Conservation (phyloP, 2,888 invertebrate species). For the Tiliacea citrago region DNA sequence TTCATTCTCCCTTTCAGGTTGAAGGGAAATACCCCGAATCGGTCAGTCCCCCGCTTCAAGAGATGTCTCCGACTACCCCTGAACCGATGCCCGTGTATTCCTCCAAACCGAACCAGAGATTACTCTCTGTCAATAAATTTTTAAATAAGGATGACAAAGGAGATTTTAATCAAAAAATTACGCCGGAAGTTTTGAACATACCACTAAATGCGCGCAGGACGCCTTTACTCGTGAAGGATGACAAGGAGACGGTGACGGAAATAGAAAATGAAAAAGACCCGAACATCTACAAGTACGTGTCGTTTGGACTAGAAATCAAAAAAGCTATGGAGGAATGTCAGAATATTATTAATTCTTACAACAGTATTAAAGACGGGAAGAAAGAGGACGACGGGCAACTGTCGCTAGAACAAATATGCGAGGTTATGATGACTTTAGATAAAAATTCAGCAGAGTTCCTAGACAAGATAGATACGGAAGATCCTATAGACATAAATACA, state of each 20-base stretch:
- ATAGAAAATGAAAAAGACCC: slow-evolving; percentile 74
- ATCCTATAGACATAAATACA: slow-evolving; percentile 74
- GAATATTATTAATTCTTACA: slow-evolving; percentile 86
- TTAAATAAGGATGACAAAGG: slow-evolving; percentile 70
- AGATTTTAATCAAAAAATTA: slow-evolving; percentile 69
- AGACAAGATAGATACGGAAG: slow-evolving; percentile 80
- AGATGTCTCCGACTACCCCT: slow-evolving; percentile 83
- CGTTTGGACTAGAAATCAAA: slow-evolving; percentile 86
- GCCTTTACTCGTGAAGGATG: slow-evolving; percentile 72
- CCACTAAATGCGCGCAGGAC: slow-evolving; percentile 79
- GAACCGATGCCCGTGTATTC: slow-evolving; percentile 81
- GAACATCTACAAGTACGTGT: slow-evolving; percentile 83
- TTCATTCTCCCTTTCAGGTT: slow-evolving; percentile 15
- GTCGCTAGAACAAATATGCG: slow-evolving; percentile 84
- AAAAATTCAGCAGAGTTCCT: slow-evolving; percentile 83
- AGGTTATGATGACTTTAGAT: slow-evolving; percentile 85
- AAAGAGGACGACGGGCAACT: slow-evolving; percentile 74
- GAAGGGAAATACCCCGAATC: slow-evolving; percentile 81
- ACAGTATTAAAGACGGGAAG: slow-evolving; percentile 76
- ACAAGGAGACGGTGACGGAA: slow-evolving; percentile 64
- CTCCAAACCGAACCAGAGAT: slow-evolving; percentile 79
- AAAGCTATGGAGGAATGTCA: slow-evolving; percentile 89
- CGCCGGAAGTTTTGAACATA: slow-evolving; percentile 76
- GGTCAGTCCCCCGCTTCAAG: slow-evolving; percentile 86
- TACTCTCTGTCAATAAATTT: slow-evolving; percentile 81